Conservation (phyloP, 2,797 vertebrate genomes). For the Hipposideros larvatus region DNA sequence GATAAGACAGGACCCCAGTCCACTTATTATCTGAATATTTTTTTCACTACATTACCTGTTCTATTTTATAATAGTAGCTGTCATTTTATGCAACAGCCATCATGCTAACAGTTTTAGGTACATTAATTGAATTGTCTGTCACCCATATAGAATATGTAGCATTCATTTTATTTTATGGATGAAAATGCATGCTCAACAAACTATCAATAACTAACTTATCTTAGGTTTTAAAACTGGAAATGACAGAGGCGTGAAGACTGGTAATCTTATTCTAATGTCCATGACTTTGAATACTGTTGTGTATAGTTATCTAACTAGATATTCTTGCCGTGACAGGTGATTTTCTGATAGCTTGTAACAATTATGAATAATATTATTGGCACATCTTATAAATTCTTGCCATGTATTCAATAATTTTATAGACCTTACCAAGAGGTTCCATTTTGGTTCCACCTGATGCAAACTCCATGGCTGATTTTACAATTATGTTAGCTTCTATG, state of each 20-base stretch:
- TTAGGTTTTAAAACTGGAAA: neutral
- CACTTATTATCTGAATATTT: conserved; percentile 11
- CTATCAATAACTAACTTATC: neutral
- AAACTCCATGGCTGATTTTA: neutral
- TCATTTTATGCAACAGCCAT: neutral
- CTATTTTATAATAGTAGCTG: neutral
- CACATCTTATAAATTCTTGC: neutral
- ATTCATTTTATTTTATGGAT: conserved; percentile 1
- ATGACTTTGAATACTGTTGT: neutral
- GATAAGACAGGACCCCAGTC: neutral
- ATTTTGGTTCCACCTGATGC: neutral
- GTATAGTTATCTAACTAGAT: neutral
- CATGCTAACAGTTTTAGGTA: neutral
- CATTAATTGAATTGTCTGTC: neutral
- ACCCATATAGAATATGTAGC: neutral
- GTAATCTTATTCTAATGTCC: neutral
- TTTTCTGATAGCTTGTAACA: neutral
- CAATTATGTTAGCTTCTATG: neutral
- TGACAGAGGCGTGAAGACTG: neutral
- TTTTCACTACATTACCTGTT: neutral
- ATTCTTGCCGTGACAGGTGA: neutral
- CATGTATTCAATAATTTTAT: neutral
- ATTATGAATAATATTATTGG: neutral
- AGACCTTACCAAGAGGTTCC: neutral
- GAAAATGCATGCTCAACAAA: neutral